phyloP scores from a whole-genome alignment of 2,888 invertebrate genomes.

The Torymus auratus region DNA sequence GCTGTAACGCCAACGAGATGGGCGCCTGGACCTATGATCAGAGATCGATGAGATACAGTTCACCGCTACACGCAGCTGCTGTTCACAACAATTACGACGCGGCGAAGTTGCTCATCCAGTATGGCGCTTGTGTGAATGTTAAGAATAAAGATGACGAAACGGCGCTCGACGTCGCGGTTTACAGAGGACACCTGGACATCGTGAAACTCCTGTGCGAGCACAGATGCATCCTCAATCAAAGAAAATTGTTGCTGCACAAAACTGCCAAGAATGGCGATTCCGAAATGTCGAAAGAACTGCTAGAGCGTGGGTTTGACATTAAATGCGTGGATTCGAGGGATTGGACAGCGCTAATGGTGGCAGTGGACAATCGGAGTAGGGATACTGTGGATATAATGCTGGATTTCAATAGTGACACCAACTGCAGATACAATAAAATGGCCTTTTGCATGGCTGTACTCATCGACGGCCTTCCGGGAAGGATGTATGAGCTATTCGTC shows the following conservation, averaged over 20 bases:
- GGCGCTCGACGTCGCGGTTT: constrained; percentile 12
- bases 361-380: constrained; percentile 10
- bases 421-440: background rate
- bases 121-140: constrained; percentile 2
- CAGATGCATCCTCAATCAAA: too few relatives aligned
- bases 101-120: constrained; percentile 8
- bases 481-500: constrained; percentile 22
- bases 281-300: constrained; percentile 5
- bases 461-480: background rate
- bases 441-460: constrained; percentile 26
- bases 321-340: too few relatives aligned
- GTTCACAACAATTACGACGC: background rate
- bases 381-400: background rate
- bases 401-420: background rate
- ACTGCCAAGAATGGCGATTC: constrained; percentile 3
- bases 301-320: background rate
- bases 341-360: background rate
- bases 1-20: background rate
- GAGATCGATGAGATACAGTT: background rate
- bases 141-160: constrained; percentile 9
- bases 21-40: constrained; percentile 1
- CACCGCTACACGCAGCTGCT: constrained; percentile 30
- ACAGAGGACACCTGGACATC: too few relatives aligned
- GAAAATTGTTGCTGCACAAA: too few relatives aligned
- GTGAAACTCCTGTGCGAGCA: too few relatives aligned